Evolutionary conservation across 2,888 invertebrate genomes (phyloP).

Genomic region (Drosophila nigricruria): DNA sequence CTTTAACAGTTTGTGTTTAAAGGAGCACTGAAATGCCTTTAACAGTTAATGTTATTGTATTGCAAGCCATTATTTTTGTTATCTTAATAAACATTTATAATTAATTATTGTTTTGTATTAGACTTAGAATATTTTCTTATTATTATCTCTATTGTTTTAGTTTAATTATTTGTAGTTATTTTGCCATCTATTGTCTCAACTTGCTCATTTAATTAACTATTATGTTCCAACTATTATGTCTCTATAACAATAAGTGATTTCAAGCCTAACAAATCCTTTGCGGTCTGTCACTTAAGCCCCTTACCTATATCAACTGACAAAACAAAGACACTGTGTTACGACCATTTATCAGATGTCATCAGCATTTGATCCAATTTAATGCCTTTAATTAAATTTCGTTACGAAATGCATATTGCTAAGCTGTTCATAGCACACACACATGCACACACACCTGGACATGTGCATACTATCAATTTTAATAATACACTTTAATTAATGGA

Average conservation of each 20-base stretch:
- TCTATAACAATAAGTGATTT: neutral
- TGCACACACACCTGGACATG: neutral
- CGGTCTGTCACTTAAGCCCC: neutral
- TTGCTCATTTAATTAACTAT: neutral
- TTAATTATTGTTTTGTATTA: neutral
- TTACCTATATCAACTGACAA: neutral
- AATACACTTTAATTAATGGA: constrained; percentile 53
- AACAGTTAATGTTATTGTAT: neutral
- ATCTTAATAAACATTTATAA: neutral
- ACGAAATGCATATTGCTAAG: constrained; percentile 23
- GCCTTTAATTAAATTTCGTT: constrained; percentile 42
- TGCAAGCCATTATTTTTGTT: neutral
- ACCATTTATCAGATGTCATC: constrained; percentile 32
- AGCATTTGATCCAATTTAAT: constrained; percentile 38
- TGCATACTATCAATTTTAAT: constrained; percentile 42
- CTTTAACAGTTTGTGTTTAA: neutral
- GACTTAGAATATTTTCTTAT: no score
- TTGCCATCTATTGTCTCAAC: neutral
- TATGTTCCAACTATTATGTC: neutral
- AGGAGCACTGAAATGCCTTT: neutral
- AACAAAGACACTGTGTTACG: constrained; percentile 1
- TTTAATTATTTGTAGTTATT: neutral
- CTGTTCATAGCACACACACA: neutral
- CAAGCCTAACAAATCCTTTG: constrained; percentile 1
- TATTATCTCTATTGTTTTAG: neutral